Evolutionary conservation across 2,113 vertebrate species (phyloP).

Genomic region (Bubo scandiacus): DNA sequence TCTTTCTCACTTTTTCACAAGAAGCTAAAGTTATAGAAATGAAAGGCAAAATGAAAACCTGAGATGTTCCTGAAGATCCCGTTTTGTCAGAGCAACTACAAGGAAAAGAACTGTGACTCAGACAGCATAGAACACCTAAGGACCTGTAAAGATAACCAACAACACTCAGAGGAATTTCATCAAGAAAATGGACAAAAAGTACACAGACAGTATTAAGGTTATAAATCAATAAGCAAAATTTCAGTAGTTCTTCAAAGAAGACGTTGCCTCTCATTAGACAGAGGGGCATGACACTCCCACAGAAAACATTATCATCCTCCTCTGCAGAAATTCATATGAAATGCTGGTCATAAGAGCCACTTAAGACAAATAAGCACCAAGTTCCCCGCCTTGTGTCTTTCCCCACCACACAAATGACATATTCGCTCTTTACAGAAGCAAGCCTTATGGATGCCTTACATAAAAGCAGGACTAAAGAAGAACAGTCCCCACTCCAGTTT

Average conservation of each 20-base stretch:
- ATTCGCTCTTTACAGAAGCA: background rate
- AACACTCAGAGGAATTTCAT: constrained; percentile 45
- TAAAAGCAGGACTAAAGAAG: background rate
- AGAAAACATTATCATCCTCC: constrained; percentile 35
- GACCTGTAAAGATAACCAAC: background rate
- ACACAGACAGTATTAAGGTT: constrained; percentile 30
- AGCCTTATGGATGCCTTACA: background rate
- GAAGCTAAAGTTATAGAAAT: background rate
- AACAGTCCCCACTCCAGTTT: background rate
- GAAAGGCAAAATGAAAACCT: constrained; percentile 6
- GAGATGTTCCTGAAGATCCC: background rate
- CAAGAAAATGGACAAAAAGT: constrained; percentile 26
- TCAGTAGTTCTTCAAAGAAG: constrained; percentile 27
- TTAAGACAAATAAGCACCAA: constrained; percentile 26
- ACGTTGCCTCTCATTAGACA: constrained; percentile 21
- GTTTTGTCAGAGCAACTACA: constrained; percentile 10
- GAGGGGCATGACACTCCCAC: background rate
- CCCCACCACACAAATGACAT: background rate
- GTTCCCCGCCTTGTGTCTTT: background rate
- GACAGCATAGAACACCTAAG: background rate
- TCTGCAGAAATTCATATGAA: constrained; percentile 7
- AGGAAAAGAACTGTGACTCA: background rate
- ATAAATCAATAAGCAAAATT: constrained; percentile 44
- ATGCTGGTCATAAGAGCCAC: constrained; percentile 14
- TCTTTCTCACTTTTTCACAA: constrained; percentile 16